Evolutionary conservation across 2,113 vertebrate species (phyloP).

Genomic region (Mungos mungo): DNA sequence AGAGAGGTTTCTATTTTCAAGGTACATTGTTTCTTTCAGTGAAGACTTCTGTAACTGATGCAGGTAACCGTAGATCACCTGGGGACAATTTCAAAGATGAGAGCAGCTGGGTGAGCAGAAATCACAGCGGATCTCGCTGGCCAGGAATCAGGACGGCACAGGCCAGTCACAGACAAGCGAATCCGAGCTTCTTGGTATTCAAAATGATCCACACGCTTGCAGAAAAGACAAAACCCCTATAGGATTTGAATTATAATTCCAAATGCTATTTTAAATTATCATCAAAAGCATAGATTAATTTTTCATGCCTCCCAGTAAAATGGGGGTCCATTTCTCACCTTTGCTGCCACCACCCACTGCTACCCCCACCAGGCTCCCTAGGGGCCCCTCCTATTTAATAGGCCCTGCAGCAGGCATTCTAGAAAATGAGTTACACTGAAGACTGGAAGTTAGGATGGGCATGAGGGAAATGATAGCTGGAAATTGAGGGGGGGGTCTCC

Average conservation of each 20-base stretch:
- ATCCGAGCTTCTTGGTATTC: neutral
- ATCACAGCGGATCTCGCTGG: neutral
- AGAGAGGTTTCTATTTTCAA: neutral
- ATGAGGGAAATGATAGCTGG: neutral
- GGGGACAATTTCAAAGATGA: neutral
- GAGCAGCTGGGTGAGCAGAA: neutral
- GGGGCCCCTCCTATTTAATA: neutral
- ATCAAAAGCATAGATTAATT: neutral
- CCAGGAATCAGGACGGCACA: fast-evolving
- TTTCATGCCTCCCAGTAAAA: neutral
- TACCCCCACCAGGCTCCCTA: neutral
- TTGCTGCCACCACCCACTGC: no score
- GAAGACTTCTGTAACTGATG: neutral
- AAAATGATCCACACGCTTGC: neutral
- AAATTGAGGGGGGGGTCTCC: neutral
- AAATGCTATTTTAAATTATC: constrained; percentile 10
- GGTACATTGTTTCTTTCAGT: neutral
- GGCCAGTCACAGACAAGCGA: neutral
- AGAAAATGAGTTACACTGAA: neutral
- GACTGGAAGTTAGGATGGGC: neutral
- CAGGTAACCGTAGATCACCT: neutral
- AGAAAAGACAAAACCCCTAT: neutral
- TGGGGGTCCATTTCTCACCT: neutral
- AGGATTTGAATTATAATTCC: neutral
- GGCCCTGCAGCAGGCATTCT: neutral